These are phyloP conservation scores for Hydrotaea diabolus DNA, from an alignment of 2,888 invertebrate species.

Conservation along the genomic window DNA sequence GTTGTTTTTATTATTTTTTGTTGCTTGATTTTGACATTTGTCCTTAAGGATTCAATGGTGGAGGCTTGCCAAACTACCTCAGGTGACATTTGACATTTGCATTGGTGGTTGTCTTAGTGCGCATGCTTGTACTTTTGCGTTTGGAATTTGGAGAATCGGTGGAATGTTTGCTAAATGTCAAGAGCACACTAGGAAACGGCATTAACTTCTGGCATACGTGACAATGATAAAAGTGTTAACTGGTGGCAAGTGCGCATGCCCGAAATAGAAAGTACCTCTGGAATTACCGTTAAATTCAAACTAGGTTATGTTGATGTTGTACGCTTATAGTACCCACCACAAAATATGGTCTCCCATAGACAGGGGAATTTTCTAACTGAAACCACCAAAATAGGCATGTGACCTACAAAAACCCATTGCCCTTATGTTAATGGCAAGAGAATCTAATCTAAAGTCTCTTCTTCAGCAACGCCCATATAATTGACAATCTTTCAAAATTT, in stretches of 20 bases:
- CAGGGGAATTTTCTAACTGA: no score
- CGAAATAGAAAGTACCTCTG: background rate
- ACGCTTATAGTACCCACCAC: no score
- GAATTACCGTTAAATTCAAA: constrained; percentile 20
- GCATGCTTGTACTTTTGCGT: constrained; percentile 40
- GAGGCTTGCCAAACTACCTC: constrained; percentile 11
- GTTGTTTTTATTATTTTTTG: constrained; percentile 48
- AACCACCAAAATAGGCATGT: no score
- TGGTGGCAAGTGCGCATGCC: constrained; percentile 2
- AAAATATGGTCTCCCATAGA: no score
- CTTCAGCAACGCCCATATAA: no score
- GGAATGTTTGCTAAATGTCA: constrained; percentile 32
- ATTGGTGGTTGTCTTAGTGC: constrained; percentile 20
- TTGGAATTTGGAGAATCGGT: background rate
- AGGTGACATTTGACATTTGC: constrained; percentile 65
- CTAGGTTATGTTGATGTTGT: no score
- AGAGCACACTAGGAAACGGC: background rate
- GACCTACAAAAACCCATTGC: no score
- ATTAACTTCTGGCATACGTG: background rate
- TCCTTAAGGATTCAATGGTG: constrained; percentile 1
- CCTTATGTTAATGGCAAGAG: no score
- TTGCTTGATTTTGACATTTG: constrained; percentile 44
- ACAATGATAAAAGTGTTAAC: background rate
- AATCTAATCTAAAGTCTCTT: no score
- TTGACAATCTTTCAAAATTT: no score